Percentiles rank a stretch among this genome's conserved stretches.
Evolutionary conservation across 1,140 invertebrate species (phyloP).

Genomic region (Drosophila sp.): DNA sequence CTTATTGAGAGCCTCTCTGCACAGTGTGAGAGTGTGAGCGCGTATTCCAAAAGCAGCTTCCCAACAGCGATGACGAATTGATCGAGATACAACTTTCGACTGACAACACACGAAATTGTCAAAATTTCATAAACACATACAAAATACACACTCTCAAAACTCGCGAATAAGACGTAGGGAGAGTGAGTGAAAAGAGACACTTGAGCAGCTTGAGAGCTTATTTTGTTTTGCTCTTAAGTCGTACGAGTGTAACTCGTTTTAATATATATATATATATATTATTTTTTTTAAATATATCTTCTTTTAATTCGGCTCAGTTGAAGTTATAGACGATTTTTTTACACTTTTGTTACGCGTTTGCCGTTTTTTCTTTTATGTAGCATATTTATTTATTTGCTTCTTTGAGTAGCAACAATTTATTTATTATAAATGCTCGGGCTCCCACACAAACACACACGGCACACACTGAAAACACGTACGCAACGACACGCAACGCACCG

Average conservation of each 20-base stretch:
- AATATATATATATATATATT: too few relatives aligned
- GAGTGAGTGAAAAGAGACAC: constrained; percentile 12
- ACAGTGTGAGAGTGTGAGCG: constrained; percentile 10
- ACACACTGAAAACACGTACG: constrained; percentile 49
- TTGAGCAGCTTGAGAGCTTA: constrained; percentile 25
- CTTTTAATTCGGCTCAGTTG: constrained; percentile 8
- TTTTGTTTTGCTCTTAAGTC: constrained; percentile 28
- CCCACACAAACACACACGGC: constrained; percentile 32
- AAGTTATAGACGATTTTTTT: constrained; percentile 37
- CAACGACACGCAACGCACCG: constrained; percentile 52
- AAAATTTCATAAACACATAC: constrained; percentile 41
- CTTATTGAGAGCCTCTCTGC: constrained; percentile 34
- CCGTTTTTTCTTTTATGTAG: constrained; percentile 50
- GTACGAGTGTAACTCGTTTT: constrained; percentile 19
- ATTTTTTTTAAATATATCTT: constrained; percentile 12
- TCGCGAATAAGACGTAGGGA: constrained; percentile 34
- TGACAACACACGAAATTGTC: constrained; percentile 46
- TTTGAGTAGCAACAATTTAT: constrained; percentile 47
- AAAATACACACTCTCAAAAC: constrained; percentile 23
- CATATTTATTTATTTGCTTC: constrained; percentile 52
- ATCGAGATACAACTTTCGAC: constrained; percentile 44
- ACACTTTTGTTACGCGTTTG: constrained; percentile 52
- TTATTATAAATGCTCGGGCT: constrained; percentile 51
- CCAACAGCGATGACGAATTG: constrained; percentile 31
- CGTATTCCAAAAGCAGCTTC: constrained; percentile 43